Evolutionary conservation across 2,797 vertebrate genomes (phyloP).

Genomic region (Brachymystax lenok): DNA sequence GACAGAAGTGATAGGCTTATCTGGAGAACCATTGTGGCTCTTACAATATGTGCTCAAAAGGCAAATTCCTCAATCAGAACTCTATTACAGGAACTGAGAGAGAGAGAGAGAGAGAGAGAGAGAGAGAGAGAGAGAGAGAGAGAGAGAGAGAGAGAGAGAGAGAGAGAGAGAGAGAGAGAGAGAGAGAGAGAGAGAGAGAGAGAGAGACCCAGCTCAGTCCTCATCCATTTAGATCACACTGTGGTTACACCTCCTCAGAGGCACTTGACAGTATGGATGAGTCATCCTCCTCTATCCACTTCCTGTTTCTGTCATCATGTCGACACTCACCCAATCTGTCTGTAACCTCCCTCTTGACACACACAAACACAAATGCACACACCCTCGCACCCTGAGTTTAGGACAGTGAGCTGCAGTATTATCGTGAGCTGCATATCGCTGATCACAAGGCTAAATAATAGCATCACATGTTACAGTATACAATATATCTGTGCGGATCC

Average conservation of each 20-base stretch:
- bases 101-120: constrained; percentile 1
- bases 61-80: constrained; percentile 12
- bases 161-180: constrained; percentile 8
- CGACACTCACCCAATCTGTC: neutral
- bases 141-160: constrained; percentile 6
- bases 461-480: constrained; percentile 16
- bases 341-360: neutral
- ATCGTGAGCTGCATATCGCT: constrained; percentile 51
- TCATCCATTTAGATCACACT: constrained; percentile 23
- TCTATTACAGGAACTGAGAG: constrained; percentile 18
- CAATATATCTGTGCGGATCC: constrained; percentile 38
- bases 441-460: constrained; percentile 62
- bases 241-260: constrained; percentile 17
- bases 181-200: neutral
- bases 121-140: neutral
- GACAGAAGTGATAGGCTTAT: neutral
- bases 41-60: neutral
- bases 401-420: neutral
- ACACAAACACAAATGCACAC: constrained; percentile 5
- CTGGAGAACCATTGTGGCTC: constrained; percentile 20
- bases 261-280: constrained; percentile 29
- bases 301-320: constrained; percentile 43
- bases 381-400: constrained; percentile 10
- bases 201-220: neutral
- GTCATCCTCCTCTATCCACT: constrained; percentile 41